Base-by-base conservation (phyloP, 2,888 invertebrate species). In the Cheilosia variabilis region DNA sequence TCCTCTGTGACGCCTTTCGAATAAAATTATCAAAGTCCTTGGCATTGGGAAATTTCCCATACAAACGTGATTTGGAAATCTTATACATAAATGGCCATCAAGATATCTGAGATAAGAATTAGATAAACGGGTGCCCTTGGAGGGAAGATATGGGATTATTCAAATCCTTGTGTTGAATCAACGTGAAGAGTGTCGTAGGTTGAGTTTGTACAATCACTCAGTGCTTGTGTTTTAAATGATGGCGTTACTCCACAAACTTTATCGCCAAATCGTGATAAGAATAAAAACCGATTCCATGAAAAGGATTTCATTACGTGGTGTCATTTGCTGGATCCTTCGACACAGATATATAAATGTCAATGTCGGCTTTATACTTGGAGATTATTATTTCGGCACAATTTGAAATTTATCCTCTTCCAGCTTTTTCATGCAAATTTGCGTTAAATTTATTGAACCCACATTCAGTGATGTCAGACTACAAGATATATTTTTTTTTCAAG, bases 21-120 rank as follows among this genome's bases (percentile, higher is more conserved):
- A 50, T 50, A 19, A 37, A 55, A 19, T 15, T 5, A 10, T 13
- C 1, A 41, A n/a, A 17, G 17, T 53, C 66, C 24, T 66, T 68
- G 31, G 15, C 13, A 22, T 22, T 1, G 13, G 7, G 43, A 22
- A 57, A 57, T 45, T 24, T 55, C 31, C 55, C 55, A 63, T 45
- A 9, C 45, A 55, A 63, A 55, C 73, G 63, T 73, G 63, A 55
- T 62, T 63, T 22, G 73, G 24, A 73, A 55, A 55, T 63, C 31
- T 31, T n/a, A 55, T 73, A 53, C 6, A 45, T n/a, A 10, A 55
- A 15, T 55, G 45, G 55, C 31, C 31, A 68, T 68, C 31, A 55
- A 68, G 55, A 45, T 57, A 57, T 68, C 19, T 13, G 3, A 31
- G 53, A 53, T 45, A 34, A 45, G n/a, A 24, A 5, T 2, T 1